Evolutionary conservation across 2,113 vertebrate genomes (phyloP).

Genomic region (human): GRCh38 chr5:60597501-60598000

Average conservation of each 20-base stretch:
- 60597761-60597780: conserved; percentile 92
- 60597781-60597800: conserved; percentile 92
- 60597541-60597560: conserved; percentile 47
- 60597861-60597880: conserved; percentile 89
- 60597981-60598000: conserved; percentile 7
- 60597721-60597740: background rate
- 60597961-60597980: conserved; percentile 40
- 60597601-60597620: conserved; percentile 12
- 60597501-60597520: conserved; percentile 10
- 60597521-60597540: background rate
- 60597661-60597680: background rate
- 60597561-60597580: conserved; percentile 59
- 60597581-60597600: conserved; percentile 81
- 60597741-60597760: conserved; percentile 84
- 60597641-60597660: background rate
- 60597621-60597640: conserved; percentile 42
- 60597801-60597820: conserved; percentile 86
- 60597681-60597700: background rate
- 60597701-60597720: background rate
- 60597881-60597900: conserved; percentile 88
- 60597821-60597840: conserved; percentile 85
- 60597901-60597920: conserved; percentile 92
- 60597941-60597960: background rate
- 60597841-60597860: conserved; percentile 88
- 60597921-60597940: conserved; percentile 47